phyloP scores from a whole-genome alignment of 2,113 vertebrate genomes.

The Eulemur rufifrons region DNA sequence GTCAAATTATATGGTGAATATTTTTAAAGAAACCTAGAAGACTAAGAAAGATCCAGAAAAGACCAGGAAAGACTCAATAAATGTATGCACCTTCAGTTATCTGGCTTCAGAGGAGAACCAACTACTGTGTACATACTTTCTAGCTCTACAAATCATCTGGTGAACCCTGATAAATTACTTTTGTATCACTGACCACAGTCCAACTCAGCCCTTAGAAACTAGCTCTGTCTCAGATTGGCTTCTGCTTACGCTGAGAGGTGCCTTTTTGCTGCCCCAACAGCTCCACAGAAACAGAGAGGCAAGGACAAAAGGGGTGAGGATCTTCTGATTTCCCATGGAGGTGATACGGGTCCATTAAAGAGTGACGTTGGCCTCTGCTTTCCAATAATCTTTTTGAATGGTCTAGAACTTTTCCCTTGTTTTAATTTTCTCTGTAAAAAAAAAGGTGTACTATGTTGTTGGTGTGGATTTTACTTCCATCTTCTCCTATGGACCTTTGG shows the following conservation, averaged over 20 bases:
- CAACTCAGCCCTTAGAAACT: not conserved
- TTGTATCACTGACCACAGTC: not conserved
- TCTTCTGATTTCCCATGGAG: not conserved
- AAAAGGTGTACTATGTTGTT: not conserved
- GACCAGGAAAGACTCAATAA: not conserved
- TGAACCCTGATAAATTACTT: not conserved
- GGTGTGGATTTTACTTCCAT: not conserved
- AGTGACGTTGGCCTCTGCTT: not conserved
- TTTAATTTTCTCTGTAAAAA: not conserved
- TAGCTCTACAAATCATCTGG: not conserved
- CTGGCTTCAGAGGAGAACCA: not conserved
- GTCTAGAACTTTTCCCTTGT: not conserved
- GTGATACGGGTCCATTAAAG: not conserved
- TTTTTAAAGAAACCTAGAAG: not conserved
- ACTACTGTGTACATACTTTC: not conserved
- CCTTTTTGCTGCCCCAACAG: not conserved
- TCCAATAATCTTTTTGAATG: not conserved
- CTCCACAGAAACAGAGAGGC: not conserved
- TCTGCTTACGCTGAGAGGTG: not conserved
- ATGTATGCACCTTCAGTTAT: not conserved
- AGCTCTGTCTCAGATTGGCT: not conserved
- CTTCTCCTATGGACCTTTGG: not conserved
- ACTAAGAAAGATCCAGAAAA: not conserved
- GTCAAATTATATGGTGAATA: not conserved
- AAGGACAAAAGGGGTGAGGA: no score